These are phyloP conservation scores for Diaphora mendica DNA, from an alignment of 2,888 invertebrate species.

Conservation along the genomic window DNA sequence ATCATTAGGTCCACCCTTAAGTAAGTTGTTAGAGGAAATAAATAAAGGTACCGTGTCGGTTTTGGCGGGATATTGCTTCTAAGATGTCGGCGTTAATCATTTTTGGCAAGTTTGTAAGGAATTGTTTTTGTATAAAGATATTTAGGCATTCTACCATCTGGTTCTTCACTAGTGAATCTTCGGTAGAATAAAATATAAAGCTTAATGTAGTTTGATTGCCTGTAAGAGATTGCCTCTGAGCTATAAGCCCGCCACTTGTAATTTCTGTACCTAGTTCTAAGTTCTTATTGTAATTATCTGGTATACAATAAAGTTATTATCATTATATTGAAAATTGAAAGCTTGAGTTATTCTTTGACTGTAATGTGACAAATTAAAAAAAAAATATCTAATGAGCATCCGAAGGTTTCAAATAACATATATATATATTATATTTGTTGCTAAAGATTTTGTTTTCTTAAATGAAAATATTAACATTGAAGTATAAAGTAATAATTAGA, in stretches of 20 bases:
- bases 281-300: too few species aligned
- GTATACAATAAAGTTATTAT: too few species aligned
- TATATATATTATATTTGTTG: not conserved
- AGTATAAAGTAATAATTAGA: too few species aligned
- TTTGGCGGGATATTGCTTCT: constrained; percentile 53
- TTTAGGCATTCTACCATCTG: not conserved
- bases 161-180: not conserved
- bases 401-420: not conserved
- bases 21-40: constrained; percentile 60
- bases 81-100: constrained; percentile 58
- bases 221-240: too few species aligned
- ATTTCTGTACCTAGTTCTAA: not conserved
- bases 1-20: constrained; percentile 66
- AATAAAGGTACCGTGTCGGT: constrained; percentile 54
- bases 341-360: not conserved
- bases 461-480: too few species aligned
- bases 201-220: not conserved
- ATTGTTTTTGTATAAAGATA: not conserved
- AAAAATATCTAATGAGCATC: not conserved
- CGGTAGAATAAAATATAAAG: not conserved
- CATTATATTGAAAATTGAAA: not conserved
- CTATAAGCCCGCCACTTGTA: too few species aligned
- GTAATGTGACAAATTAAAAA: not conserved
- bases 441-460: not conserved
- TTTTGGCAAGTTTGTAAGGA: constrained; percentile 34